phyloP scores from a whole-genome alignment of 2,888 invertebrate genomes.

The Oxyscelio sp. region DNA sequence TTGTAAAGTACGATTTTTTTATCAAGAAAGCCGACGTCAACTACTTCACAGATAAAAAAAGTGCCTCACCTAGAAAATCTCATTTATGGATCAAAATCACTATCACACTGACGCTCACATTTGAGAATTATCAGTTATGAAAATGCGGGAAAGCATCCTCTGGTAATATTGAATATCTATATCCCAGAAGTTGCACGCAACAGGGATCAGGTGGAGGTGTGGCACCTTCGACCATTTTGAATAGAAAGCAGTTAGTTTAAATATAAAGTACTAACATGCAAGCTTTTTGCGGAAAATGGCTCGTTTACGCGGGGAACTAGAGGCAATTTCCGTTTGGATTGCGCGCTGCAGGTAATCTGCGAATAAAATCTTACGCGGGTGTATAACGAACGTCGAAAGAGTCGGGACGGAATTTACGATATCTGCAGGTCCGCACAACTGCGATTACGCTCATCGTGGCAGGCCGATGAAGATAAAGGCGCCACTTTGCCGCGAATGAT shows the following conservation, averaged over 20 bases:
- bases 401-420: conserved; percentile 50
- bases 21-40: too few species aligned
- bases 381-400: conserved; percentile 52
- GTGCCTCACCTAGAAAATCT: too few species aligned
- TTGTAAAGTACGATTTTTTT: too few species aligned
- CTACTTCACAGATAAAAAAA: too few species aligned
- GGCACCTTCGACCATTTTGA: conserved; percentile 50
- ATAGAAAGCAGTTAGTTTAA: conserved; percentile 76
- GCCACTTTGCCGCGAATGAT: conserved; percentile 58
- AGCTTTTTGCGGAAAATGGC: conserved; percentile 77
- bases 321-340: conserved; percentile 78
- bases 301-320: conserved; percentile 78
- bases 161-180: too few species aligned
- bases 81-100: too few species aligned
- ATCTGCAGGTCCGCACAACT: conserved; percentile 39
- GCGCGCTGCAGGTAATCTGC: conserved; percentile 76
- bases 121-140: too few species aligned
- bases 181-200: too few species aligned
- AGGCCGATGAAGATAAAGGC: conserved; percentile 65
- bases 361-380: conserved; percentile 77
- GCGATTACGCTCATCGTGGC: conserved; percentile 56
- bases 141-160: too few species aligned
- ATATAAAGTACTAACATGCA: conserved; percentile 78
- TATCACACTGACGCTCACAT: too few species aligned
- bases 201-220: conserved; percentile 11